These are phyloP conservation scores for Tetranychus urticae DNA, from an alignment of 1,140 invertebrate genomes.

Conservation along the genomic window DNA sequence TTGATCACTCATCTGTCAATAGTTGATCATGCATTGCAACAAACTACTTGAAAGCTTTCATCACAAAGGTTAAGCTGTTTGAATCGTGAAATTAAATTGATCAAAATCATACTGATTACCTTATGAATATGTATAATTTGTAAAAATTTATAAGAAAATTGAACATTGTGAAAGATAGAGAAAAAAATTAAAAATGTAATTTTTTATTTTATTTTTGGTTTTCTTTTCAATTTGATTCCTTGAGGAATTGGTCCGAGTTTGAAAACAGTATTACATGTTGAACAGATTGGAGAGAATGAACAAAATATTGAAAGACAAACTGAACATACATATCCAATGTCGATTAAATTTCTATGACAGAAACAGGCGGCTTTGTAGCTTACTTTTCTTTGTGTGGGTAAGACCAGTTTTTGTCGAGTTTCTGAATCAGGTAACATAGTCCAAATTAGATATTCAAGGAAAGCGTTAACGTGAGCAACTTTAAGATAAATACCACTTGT, in stretches of 20 bases:
- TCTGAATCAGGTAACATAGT: conserved; percentile 66
- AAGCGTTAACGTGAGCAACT: conserved; percentile 21
- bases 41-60: too few relatives aligned
- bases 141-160: too few relatives aligned
- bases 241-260: neutral
- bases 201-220: too few relatives aligned
- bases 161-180: too few relatives aligned
- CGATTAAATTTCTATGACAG: conserved; percentile 84
- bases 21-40: too few relatives aligned
- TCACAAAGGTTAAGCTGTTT: too few relatives aligned
- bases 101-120: too few relatives aligned
- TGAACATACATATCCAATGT: conserved; percentile 90
- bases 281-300: conserved; percentile 87
- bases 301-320: conserved; percentile 94
- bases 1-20: too few relatives aligned
- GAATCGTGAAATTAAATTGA: too few relatives aligned
- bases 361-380: conserved; percentile 93
- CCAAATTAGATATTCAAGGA: conserved; percentile 90
- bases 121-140: too few relatives aligned
- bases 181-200: too few relatives aligned
- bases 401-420: conserved; percentile 50
- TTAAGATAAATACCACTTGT: conserved; percentile 60
- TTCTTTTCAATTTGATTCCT: too few relatives aligned
- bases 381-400: conserved; percentile 68
- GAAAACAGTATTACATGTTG: conserved; percentile 46